These are phyloP conservation scores for Muscicapa striata DNA, from an alignment of 2,797 vertebrate genomes.

Conservation along the genomic window DNA sequence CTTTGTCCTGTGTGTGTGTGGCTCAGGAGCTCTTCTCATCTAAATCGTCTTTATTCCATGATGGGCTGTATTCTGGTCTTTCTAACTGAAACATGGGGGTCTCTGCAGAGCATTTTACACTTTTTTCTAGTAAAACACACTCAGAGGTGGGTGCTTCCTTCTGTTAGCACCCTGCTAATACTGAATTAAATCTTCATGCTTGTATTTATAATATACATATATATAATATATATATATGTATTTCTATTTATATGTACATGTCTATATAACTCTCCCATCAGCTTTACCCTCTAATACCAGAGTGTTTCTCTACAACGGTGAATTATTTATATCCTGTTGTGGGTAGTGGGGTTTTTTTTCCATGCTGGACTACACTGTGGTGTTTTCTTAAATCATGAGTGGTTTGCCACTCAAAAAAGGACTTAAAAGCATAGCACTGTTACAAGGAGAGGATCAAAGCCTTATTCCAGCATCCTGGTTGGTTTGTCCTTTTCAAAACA, in stretches of 20 bases:
- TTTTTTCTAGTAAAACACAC: background rate
- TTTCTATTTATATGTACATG: background rate
- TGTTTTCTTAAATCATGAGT: slow-evolving; percentile 61
- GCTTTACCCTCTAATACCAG: background rate
- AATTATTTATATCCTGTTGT: slow-evolving; percentile 26
- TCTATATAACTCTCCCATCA: background rate
- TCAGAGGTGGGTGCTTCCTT: background rate
- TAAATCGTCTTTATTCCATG: background rate
- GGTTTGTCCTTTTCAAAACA: slow-evolving; percentile 55
- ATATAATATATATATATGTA: background rate
- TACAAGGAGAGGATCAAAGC: slow-evolving; percentile 69
- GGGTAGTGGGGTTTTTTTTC: background rate
- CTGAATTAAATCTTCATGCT: background rate
- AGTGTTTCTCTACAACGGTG: background rate
- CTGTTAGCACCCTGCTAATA: background rate
- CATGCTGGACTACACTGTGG: background rate
- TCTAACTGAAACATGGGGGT: background rate
- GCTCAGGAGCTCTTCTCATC: slow-evolving; percentile 10
- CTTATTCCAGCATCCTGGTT: slow-evolving; percentile 51
- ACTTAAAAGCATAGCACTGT: slow-evolving; percentile 37
- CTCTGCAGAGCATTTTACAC: background rate
- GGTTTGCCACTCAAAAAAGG: slow-evolving; percentile 29
- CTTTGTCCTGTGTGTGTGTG: background rate
- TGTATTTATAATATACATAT: background rate
- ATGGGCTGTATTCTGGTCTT: background rate